Conservation (phyloP, 2,797 vertebrate genomes). For the Hemitrygon akajei region DNA sequence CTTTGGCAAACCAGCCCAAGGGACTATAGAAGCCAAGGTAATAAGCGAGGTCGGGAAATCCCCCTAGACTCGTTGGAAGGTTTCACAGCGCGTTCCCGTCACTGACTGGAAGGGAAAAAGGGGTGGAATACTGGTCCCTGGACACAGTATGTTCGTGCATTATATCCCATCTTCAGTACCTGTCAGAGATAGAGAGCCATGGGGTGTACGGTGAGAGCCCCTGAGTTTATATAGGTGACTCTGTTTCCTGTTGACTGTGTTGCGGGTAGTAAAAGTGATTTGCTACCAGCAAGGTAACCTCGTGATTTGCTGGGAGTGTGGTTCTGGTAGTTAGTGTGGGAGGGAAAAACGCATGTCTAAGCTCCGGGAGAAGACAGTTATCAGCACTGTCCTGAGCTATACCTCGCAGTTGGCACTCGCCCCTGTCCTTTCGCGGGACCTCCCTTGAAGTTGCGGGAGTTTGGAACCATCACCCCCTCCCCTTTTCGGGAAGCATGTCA, state of each 20-base stretch:
- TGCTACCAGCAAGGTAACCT: constrained; percentile 16
- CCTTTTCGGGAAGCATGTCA: constrained; percentile 51
- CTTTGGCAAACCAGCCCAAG: constrained; percentile 40
- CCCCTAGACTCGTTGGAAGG: background rate
- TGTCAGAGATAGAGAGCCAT: constrained; percentile 40
- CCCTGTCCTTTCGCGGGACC: too few relatives aligned
- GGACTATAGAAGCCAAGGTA: constrained; percentile 44
- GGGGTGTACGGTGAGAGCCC: constrained; percentile 41
- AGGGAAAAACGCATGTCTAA: background rate
- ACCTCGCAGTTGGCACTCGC: too few relatives aligned
- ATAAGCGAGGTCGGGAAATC: constrained; percentile 43
- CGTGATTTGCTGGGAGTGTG: background rate
- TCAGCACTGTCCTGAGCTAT: background rate
- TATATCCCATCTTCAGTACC: constrained; percentile 40
- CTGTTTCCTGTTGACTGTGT: background rate
- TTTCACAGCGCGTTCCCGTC: too few relatives aligned
- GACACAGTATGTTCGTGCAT: constrained; percentile 44
- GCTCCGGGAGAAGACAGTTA: background rate
- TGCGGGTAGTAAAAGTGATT: constrained; percentile 32
- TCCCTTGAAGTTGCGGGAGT: background rate
- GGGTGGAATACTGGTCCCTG: constrained; percentile 49
- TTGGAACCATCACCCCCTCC: background rate
- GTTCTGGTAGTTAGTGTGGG: background rate
- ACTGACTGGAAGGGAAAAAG: too few relatives aligned
- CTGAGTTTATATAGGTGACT: constrained; percentile 42